phyloP scores from a whole-genome alignment of 2,888 invertebrate genomes.

The Drosophila glabriapex region DNA sequence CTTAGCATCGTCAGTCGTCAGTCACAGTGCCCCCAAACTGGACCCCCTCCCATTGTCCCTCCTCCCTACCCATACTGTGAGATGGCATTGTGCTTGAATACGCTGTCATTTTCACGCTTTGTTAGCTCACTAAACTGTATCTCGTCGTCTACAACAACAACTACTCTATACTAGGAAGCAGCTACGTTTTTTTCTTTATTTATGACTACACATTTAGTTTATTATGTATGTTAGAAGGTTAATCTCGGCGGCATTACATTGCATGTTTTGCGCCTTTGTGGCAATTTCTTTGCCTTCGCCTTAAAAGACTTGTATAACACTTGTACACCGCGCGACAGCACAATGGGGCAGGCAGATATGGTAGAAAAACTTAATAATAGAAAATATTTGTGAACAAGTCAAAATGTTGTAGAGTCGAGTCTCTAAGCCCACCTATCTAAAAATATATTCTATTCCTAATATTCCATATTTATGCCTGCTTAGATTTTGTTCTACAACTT shows the following conservation, averaged over 20 bases:
- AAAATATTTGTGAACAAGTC: not conserved
- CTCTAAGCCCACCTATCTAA: not conserved
- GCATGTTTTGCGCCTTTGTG: constrained; percentile 63
- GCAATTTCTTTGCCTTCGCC: constrained; percentile 54
- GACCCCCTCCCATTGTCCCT: not conserved
- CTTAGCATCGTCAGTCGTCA: constrained; percentile 23
- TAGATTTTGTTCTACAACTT: too few relatives aligned
- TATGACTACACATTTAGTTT: constrained; percentile 64
- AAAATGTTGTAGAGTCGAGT: not conserved
- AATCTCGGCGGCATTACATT: constrained; percentile 74
- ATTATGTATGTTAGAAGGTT: constrained; percentile 80
- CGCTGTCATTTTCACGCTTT: constrained; percentile 82
- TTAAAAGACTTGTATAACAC: constrained; percentile 10
- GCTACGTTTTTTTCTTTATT: constrained; percentile 41
- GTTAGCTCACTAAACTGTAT: constrained; percentile 76
- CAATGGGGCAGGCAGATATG: not conserved
- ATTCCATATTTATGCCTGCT: not conserved
- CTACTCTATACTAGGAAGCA: constrained; percentile 46
- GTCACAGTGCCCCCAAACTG: not conserved
- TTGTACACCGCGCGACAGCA: not conserved
- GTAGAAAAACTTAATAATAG: not conserved
- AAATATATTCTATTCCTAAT: not conserved
- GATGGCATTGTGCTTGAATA: constrained; percentile 56
- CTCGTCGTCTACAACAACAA: constrained; percentile 32
- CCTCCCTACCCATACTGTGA: not conserved